Conservation (phyloP, 2,797 vertebrate genomes). For the Distichodus sexfasciatus region DNA sequence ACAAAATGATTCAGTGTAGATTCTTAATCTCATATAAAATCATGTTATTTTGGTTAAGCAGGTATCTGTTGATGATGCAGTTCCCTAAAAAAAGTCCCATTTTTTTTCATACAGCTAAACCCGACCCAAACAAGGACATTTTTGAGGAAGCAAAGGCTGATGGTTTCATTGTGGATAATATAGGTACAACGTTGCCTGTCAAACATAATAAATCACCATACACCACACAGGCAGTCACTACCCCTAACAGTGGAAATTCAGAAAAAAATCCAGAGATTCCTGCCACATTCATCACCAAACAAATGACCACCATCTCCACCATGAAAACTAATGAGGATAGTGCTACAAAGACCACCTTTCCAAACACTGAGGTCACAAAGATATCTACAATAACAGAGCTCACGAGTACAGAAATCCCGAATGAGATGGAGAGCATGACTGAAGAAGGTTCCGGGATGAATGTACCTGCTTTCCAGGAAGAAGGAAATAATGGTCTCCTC, state of each 20-base stretch:
- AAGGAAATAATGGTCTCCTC: background rate
- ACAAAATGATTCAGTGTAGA: too few relatives aligned
- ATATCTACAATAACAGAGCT: too few relatives aligned
- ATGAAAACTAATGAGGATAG: background rate
- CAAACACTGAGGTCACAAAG: background rate
- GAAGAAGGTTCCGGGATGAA: background rate
- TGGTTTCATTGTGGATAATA: slow-evolving; percentile 54
- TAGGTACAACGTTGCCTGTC: background rate
- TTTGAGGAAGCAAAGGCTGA: slow-evolving; percentile 58
- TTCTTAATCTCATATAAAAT: background rate
- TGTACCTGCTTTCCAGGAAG: background rate
- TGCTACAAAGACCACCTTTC: background rate
- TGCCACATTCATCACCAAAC: too few relatives aligned
- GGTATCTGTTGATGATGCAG: too few relatives aligned
- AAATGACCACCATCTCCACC: background rate
- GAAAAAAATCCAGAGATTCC: background rate
- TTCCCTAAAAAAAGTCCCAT: too few relatives aligned
- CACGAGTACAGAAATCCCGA: background rate
- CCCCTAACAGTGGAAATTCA: background rate
- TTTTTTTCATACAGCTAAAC: slow-evolving; percentile 29
- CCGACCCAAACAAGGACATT: slow-evolving; percentile 52
- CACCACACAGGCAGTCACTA: slow-evolving; percentile 18
- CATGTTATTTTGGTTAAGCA: too few relatives aligned
- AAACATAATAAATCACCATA: slow-evolving; percentile 24
- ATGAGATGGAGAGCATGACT: background rate